Evolutionary conservation across 2,888 invertebrate genomes (phyloP).

Genomic region (Brenthis ino): DNA sequence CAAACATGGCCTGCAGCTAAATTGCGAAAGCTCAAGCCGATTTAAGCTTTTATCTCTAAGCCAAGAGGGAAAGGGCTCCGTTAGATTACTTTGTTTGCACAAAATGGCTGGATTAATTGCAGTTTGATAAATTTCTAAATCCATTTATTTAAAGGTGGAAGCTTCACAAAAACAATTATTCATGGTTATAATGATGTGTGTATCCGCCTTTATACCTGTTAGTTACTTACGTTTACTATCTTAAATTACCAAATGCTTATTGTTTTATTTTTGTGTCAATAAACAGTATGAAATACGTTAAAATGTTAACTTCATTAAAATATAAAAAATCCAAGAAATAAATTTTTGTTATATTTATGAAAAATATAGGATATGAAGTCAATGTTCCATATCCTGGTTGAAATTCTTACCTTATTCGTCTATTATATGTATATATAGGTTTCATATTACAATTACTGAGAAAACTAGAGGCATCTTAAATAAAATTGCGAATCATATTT

Average conservation of each 20-base stretch:
- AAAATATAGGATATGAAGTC: too few species aligned
- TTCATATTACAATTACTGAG: conserved; percentile 2
- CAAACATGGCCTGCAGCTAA: conserved; percentile 25
- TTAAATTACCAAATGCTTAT: too few species aligned
- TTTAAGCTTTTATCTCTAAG: conserved; percentile 33
- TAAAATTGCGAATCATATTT: conserved; percentile 27
- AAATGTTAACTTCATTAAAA: too few species aligned
- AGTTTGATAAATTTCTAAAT: conserved; percentile 17
- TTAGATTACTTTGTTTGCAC: conserved; percentile 20
- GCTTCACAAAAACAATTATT: not conserved
- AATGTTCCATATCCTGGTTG: too few species aligned
- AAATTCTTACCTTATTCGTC: conserved; percentile 1
- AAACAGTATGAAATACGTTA: too few species aligned
- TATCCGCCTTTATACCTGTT: too few species aligned
- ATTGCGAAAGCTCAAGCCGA: conserved; percentile 21
- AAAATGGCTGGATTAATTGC: conserved; percentile 27
- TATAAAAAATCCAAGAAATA: too few species aligned
- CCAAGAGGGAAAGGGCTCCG: conserved; percentile 25
- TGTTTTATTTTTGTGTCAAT: too few species aligned
- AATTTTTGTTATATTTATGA: too few species aligned
- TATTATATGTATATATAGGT: conserved; percentile 5
- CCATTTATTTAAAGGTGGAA: conserved; percentile 1
- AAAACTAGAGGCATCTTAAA: conserved; percentile 1
- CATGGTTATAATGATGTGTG: not conserved
- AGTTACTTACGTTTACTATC: too few species aligned